Evolutionary conservation across 2,113 vertebrate genomes (phyloP).

Genomic region (Halcyon senegalensis): DNA sequence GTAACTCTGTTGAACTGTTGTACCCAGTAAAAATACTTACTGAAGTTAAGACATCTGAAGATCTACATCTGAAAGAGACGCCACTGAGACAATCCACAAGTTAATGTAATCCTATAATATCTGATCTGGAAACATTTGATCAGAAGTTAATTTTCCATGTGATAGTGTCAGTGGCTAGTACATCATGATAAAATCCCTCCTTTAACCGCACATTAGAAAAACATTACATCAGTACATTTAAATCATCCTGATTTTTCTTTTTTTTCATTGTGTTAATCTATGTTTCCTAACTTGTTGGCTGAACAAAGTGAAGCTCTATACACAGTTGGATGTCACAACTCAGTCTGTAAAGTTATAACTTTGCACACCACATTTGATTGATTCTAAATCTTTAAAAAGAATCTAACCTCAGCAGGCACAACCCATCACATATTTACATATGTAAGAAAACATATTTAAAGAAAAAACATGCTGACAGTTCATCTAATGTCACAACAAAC

Average conservation of each 20-base stretch:
- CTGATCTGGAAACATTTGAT: conserved; percentile 51
- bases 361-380: neutral
- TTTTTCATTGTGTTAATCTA: neutral
- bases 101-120: conserved; percentile 29
- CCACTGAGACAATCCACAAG: neutral
- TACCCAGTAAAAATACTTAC: neutral
- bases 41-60: neutral
- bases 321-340: neutral
- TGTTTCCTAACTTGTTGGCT: neutral
- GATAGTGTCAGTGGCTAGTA: conserved; percentile 14
- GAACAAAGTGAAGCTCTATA: neutral
- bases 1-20: neutral
- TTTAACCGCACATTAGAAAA: conserved; percentile 3
- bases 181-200: neutral
- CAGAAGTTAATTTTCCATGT: conserved; percentile 38
- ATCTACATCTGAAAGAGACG: neutral
- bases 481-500: neutral
- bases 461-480: neutral
- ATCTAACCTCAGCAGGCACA: neutral
- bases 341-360: neutral
- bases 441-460: neutral
- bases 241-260: neutral
- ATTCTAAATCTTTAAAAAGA: neutral
- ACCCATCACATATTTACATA: neutral
- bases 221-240: conserved; percentile 32